A percentile compares a stretch with the other conserved stretches of the same genome.
These are phyloP conservation scores for Caranx melampygus DNA, from an alignment of 2,113 vertebrate genomes.

Conservation along the genomic window DNA sequence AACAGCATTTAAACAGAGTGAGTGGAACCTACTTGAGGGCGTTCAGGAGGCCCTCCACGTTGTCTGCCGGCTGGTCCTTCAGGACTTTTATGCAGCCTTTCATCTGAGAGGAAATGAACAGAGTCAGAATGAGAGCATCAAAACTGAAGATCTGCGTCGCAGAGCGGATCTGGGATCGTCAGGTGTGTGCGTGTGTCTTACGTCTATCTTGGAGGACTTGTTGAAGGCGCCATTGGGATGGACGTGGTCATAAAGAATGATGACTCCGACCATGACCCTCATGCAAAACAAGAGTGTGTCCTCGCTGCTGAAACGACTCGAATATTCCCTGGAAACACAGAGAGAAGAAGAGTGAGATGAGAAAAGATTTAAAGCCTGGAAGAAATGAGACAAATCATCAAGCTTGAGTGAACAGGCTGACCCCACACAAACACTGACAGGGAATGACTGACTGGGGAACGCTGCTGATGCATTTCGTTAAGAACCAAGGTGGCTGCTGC, in stretches of 20 bases:
- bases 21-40: conserved; percentile 94
- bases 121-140: conserved; percentile 9
- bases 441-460: no score
- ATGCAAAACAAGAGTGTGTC: conserved; percentile 98
- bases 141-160: not conserved
- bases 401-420: no score
- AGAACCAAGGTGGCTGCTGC: no score
- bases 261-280: conserved; percentile 98
- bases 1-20: not conserved
- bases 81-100: conserved; percentile 99
- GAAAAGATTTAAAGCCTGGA: no score
- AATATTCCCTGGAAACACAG: conserved; percentile 88
- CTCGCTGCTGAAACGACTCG: conserved; percentile 95
- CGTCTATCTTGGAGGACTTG: conserved; percentile 98
- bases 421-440: no score
- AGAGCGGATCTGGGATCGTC: not conserved
- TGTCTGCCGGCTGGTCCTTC: conserved; percentile 98
- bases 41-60: conserved; percentile 97
- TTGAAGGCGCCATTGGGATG: conserved; percentile 98
- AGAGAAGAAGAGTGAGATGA: not conserved
- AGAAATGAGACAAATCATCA: no score
- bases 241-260: conserved; percentile 98
- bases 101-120: conserved; percentile 87
- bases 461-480: no score
- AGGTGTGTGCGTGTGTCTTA: conserved; percentile 77